Evolutionary conservation across 2,888 invertebrate species (phyloP).

Genomic region (Patella pellucida): DNA sequence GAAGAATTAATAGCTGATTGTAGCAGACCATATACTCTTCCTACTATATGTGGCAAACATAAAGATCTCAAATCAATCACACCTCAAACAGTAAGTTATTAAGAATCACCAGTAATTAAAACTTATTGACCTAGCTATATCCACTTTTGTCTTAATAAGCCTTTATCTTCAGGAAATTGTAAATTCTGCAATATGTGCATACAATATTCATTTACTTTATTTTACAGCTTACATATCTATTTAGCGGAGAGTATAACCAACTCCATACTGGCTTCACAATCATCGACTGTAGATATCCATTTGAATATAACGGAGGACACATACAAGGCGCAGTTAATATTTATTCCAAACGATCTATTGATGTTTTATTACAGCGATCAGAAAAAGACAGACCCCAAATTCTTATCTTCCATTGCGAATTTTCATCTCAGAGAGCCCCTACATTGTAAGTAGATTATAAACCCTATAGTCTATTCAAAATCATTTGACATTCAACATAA

Average conservation of each 20-base stretch:
- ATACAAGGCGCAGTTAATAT: constrained; percentile 8
- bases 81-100: constrained; percentile 11
- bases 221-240: constrained; percentile 72
- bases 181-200: not conserved
- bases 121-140: no score
- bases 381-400: constrained; percentile 21
- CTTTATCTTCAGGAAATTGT: no score
- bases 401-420: constrained; percentile 36
- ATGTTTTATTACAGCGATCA: not conserved
- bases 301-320: constrained; percentile 78
- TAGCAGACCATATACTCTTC: constrained; percentile 16
- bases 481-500: not conserved
- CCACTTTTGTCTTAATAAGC: no score
- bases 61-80: constrained; percentile 20
- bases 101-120: no score
- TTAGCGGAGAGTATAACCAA: constrained; percentile 80
- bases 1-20: constrained; percentile 1
- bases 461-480: not conserved
- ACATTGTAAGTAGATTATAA: constrained; percentile 27
- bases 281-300: constrained; percentile 95
- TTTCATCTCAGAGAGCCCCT: constrained; percentile 35
- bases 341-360: not conserved
- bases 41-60: constrained; percentile 15
- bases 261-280: constrained; percentile 80
- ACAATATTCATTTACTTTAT: constrained; percentile 8